Evolutionary conservation across 2,797 vertebrate species (phyloP), one percentile per base, ranked within the genome.

Genomic region (Gephyroberyx darwinii): DNA sequence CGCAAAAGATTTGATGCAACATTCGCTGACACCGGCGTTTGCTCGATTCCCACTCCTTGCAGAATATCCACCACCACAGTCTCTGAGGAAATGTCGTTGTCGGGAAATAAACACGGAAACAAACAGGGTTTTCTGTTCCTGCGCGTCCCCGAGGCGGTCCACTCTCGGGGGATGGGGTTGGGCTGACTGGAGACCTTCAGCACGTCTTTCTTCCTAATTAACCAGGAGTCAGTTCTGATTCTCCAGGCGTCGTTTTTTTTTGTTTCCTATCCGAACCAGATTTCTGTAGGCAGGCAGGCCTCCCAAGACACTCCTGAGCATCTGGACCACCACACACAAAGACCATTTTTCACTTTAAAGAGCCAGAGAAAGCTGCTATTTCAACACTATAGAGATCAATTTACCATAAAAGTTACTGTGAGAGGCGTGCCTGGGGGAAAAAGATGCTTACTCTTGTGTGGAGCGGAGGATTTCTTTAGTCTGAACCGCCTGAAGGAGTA

Each of bases 141-240:
- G 60, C 5, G 45, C 35, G 53, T 86, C 61, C 80, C 75, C 10
- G 17, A 68, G 77, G 82, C 66, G 1, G 64, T 17, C 50, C n/a
- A 10, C 14, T 84, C 87, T 77, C 78, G 37, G 13, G 69, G 72
- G 86, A 81, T 59, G 5, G 35, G 19, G 47, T 12, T 13, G 58
- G 58, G 78, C 61, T 73, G 48, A 78, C 64, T 74, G 53, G 65
- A 86, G 76, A 83, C 71, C 62, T 75, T 84, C 81, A 74, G 58
- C 22, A 5, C 45, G 53, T 85, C 77, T 76, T 60, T 75, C 68
- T 75, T 82, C 74, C 72, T 87, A 84, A 88, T 90, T 86, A 88
- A 83, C 51, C 0, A 75, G 80, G 54, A 75, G 50, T 70, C 55
- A 33, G 39, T 22, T 73, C 30, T 43, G 39, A 77, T 64, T 74